These are phyloP conservation scores for Enhydra lutris DNA, from an alignment of 2,113 vertebrate species.

Conservation along the genomic window DNA sequence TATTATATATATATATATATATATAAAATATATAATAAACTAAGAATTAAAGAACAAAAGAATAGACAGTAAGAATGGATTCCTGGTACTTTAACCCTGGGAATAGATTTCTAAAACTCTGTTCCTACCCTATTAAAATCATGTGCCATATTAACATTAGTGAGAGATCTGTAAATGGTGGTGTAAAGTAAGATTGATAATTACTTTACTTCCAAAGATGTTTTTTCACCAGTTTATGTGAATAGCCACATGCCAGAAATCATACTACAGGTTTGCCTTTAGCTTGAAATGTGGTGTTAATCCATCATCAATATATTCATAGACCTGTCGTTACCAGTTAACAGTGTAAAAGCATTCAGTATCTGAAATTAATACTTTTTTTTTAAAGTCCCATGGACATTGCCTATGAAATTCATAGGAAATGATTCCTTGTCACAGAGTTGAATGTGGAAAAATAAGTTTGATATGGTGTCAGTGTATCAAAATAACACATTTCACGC, in stretches of 20 bases:
- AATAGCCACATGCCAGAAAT: background rate
- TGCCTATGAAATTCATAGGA: conserved; percentile 19
- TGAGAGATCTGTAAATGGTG: background rate
- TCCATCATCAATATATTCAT: background rate
- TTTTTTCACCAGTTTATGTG: background rate
- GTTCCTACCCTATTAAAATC: background rate
- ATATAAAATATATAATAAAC: background rate
- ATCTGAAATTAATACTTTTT: background rate
- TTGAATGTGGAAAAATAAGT: conserved; percentile 56
- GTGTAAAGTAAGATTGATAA: background rate
- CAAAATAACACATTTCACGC: conserved; percentile 75
- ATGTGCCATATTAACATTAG: background rate
- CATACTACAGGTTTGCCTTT: background rate
- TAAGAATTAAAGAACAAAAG: background rate
- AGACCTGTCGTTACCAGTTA: background rate
- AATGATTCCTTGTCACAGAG: conserved; percentile 53
- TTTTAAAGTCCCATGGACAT: conserved; percentile 20
- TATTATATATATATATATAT: background rate
- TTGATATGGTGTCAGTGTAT: conserved; percentile 63
- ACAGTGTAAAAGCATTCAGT: background rate
- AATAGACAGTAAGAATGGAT: background rate
- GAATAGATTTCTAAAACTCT: background rate
- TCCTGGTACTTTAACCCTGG: background rate
- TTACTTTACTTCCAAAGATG: background rate
- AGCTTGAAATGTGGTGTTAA: background rate